Evolutionary conservation across 2,113 vertebrate species (phyloP), one percentile per base, ranked within the genome.

Genomic region (Strix aluco): DNA sequence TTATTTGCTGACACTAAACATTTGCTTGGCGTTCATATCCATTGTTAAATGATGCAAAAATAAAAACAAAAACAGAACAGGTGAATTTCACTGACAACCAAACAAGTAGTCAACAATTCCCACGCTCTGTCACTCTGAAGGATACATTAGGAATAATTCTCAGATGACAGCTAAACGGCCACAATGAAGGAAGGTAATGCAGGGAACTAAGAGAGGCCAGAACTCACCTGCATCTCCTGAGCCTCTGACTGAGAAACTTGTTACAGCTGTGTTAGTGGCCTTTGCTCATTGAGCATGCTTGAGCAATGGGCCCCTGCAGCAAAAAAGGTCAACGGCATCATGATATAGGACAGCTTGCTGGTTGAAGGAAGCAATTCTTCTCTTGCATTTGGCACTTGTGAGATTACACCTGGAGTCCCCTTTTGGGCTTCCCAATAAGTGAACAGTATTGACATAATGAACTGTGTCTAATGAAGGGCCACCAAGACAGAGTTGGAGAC

Each of bases 1-100:
- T 65, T 69, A 79, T 29, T 59, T 72, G 72, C 61, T 90, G 94
- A 94, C 81, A 84, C 30, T 42, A 40, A 92, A 81, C 81, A 55
- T 74, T 40, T 90, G 49, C 90, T 85, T 86, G 69, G 82, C 58
- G 52, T 75, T 90, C 70, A 58, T 29, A 92, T 74, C 12, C 66
- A 11, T 5, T 69, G 88, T 54, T 86, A 54, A 83, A 81, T 0
- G 2, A 90, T 8, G 44, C n/a, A 70, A 89, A 92, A 80, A 69
- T 47, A 14, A 94, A 91, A 83, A 71, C 63, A 59, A 65, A 59
- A 92, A 74, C 29, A 86, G 30, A 81, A 52, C 47, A 92, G 67
- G 51, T 51, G 67, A 86, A 52, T 81, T 86, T 47, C 65, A 86
- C 54, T 29, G 52, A 72, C 88, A 95, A 40, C 26, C 9, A 27